A percentile compares a stretch with the other conserved stretches of the same genome.
phyloP scores from a whole-genome alignment of 2,797 vertebrate genomes.

The Labroides dimidiatus region DNA sequence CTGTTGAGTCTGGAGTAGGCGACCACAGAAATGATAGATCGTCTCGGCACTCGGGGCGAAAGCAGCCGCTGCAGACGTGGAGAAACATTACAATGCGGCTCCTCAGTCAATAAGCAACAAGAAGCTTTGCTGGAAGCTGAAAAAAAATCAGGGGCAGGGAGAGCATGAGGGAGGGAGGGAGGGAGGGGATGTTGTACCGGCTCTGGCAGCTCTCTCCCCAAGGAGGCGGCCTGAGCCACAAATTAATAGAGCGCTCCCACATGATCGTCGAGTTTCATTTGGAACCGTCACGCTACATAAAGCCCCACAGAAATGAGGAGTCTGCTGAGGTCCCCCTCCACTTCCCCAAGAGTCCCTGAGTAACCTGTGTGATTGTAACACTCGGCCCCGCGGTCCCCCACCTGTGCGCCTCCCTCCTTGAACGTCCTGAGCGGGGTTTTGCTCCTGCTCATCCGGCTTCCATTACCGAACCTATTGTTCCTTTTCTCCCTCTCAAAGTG shows the following conservation, averaged over 20 bases:
- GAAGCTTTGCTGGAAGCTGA: conserved; percentile 56
- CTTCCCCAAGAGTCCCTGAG: conserved; percentile 66
- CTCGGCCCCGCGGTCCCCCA: conserved; percentile 24
- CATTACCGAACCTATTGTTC: conserved; percentile 32
- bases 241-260: conserved; percentile 81
- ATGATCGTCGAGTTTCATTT: conserved; percentile 78
- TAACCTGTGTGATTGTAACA: conserved; percentile 73
- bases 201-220: conserved; percentile 63
- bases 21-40: conserved; percentile 67
- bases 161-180: no score
- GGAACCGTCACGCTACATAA: conserved; percentile 81
- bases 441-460: conserved; percentile 25
- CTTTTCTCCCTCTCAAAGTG: conserved; percentile 5
- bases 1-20: conserved; percentile 46
- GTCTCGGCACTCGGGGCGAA: conserved; percentile 56
- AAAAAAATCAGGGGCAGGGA: background rate
- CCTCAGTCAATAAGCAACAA: conserved; percentile 72
- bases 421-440: conserved; percentile 12
- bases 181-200: conserved; percentile 18
- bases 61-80: conserved; percentile 37
- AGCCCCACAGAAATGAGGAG: conserved; percentile 75
- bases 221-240: conserved; percentile 70
- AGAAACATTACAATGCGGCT: conserved; percentile 60
- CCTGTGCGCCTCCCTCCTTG: conserved; percentile 35
- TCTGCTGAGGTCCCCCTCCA: conserved; percentile 64